Base-by-base conservation (phyloP, 2,888 invertebrate genomes). In the Ochropleura leucogaster region DNA sequence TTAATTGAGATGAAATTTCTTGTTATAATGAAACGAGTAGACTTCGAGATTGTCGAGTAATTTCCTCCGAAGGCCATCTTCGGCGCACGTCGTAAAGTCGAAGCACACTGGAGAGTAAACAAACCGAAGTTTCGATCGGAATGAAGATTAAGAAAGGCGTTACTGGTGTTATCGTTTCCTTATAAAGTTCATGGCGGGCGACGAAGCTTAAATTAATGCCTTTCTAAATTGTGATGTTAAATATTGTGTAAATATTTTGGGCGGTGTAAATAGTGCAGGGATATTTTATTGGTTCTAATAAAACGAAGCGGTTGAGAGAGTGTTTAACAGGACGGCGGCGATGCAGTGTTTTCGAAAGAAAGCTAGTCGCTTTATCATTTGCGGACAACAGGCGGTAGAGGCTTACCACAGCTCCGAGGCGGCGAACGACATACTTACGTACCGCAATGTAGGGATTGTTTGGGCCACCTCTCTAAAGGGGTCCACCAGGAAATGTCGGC, bases 1-100 rank as follows among this genome's bases (percentile, higher is more conserved):
- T 96, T 96, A 96, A 96, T 96, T 95, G 96, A 94, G 96, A 95
- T 94, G 95, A 95, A 96, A 96, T 95, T 96, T 96, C 95, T 94
- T 93, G 94, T 93, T 95, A 93, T 94, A 94, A 95, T 93, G 92
- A 94, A 95, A 93, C 89, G 90, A 88, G 88, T 83, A 90, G 88
- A 87, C 83, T 85, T 87, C 82, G 87, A 86, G 88, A 83, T 90
- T 91, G 90, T 91, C 89, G 89, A 91, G 91, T 93, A 93, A 95
- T 94, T 93, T 94, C 87, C 89, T 91, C 91, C 88, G 92, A 93
- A 93, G 93, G 93, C 91, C 92, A 92, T 92, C 92, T 90, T 89
- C 82, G 88, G 87, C 90, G 91, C 89, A 92, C 90, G 89, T 92
- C 91, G 90, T 89, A 90, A 93, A 92, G 91, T 89, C 92, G 88